Evolutionary conservation across 2,888 invertebrate species (phyloP), one percentile per base, ranked within the genome.

Genomic region (Camponotus fellah): DNA sequence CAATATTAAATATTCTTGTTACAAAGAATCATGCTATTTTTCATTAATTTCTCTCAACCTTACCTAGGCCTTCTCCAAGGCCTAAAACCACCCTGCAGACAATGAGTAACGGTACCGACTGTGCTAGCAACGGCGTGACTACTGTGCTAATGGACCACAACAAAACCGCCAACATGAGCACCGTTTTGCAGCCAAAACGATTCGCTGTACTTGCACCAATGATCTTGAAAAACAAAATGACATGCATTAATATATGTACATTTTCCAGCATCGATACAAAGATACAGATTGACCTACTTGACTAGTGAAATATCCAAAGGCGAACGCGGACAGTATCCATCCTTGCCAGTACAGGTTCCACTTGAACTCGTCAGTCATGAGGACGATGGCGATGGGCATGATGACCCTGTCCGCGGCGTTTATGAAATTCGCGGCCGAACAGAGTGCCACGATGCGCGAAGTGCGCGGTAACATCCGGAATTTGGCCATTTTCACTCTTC

Each of bases 321-420:
- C 97, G 95, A 97, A 97, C 8, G 97, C 97, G 81, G 97, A 97
- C 60, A 97, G 95, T 72, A 97, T 97, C 97, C 97, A 97, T 74
- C 97, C 97, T 92, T 97, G 97, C 92, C 96, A 96, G 91, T 97
- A 96, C 62, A 97, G 94, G 84, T 96, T 96, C 97, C 97, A 97
- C 77, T 96, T 96, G 92, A 96, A 97, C 92, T 97, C 95, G 92
- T 97, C 96, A 0, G 97, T 96, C 97, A 97, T 97, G 4, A 96
- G 97, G 53, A 97, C 96, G 83, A 97, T 97, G 34, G 97, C 97
- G 82, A 97, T 97, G 0, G 97, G 97, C 97, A 97, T 97, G 77
- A 97, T 96, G 8, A 97, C 97, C 83, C 97, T 95, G 94, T 97
- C 97, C 4, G 97, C 97, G 72, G 97, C 96, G 94, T 97, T 97